A percentile compares a stretch with the other conserved stretches of the same genome.
Conservation (phyloP, 2,888 invertebrate species). For the Drosophila borealis region DNA sequence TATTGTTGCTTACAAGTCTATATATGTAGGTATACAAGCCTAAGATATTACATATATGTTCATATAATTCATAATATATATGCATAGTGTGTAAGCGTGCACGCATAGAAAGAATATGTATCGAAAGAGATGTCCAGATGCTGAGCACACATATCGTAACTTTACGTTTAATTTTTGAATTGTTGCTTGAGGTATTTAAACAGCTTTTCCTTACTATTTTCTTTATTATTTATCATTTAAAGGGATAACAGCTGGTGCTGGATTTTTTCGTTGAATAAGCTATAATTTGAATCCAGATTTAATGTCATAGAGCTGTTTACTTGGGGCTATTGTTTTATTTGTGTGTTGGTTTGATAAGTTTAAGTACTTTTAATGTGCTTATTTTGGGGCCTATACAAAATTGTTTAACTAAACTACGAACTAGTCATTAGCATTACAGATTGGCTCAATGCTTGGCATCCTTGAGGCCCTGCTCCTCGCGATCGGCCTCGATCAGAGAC, state of each 20-base stretch:
- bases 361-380: slow-evolving; percentile 15
- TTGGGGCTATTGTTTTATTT: slow-evolving; percentile 15
- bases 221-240: background rate
- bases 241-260: background rate
- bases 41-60: slow-evolving; percentile 9
- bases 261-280: background rate
- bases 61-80: slow-evolving; percentile 3
- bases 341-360: slow-evolving; percentile 6
- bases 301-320: slow-evolving; percentile 8
- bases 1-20: slow-evolving; percentile 28
- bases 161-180: slow-evolving; percentile 19
- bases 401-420: slow-evolving; percentile 68
- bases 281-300: slow-evolving; percentile 7
- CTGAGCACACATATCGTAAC: slow-evolving; percentile 37
- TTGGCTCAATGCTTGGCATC: slow-evolving; percentile 74
- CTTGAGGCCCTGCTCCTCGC: slow-evolving; percentile 73
- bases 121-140: slow-evolving; percentile 16
- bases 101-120: slow-evolving; percentile 13
- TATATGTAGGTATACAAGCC: slow-evolving; percentile 29
- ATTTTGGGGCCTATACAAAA: slow-evolving; percentile 31
- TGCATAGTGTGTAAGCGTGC: slow-evolving; percentile 7
- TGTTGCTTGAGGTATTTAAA: slow-evolving; percentile 26
- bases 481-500: slow-evolving; percentile 72
- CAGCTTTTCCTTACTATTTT: slow-evolving; percentile 8
- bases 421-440: slow-evolving; percentile 40